phyloP scores from a whole-genome alignment of 2,113 vertebrate species.

The Mus pahari region DNA sequence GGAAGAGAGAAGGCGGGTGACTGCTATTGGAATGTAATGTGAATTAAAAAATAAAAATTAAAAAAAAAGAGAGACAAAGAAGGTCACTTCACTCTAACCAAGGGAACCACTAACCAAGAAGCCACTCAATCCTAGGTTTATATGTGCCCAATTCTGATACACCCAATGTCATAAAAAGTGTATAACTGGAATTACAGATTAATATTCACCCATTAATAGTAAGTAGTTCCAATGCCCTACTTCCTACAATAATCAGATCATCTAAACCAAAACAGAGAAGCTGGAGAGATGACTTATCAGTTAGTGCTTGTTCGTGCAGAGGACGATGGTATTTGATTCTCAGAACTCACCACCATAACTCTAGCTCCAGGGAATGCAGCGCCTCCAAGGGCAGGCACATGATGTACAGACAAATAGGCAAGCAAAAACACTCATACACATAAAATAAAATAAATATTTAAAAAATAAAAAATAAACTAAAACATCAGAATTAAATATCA shows the following conservation, averaged over 20 bases:
- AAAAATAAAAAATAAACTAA: not conserved
- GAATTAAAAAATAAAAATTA: no score
- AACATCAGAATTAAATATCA: not conserved
- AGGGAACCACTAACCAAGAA: not conserved
- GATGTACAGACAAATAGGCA: not conserved
- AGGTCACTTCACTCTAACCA: not conserved
- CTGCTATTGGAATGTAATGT: no score
- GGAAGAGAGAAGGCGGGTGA: no score
- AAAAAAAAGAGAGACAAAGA: not conserved
- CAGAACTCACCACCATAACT: not conserved
- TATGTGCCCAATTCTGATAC: not conserved
- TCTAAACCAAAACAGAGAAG: not conserved
- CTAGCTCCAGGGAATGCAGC: not conserved
- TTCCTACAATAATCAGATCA: not conserved
- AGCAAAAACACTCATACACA: not conserved
- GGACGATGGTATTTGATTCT: not conserved
- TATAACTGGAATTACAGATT: not conserved
- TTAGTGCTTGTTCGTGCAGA: not conserved
- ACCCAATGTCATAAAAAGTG: not conserved
- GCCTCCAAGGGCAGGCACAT: not conserved
- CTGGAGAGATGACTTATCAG: not conserved
- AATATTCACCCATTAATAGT: not conserved
- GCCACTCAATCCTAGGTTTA: not conserved
- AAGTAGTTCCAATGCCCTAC: not conserved
- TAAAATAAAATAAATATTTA: not conserved